Evolutionary conservation across 2,113 vertebrate genomes (phyloP).

Genomic region (Ancistrus triradiatus): DNA sequence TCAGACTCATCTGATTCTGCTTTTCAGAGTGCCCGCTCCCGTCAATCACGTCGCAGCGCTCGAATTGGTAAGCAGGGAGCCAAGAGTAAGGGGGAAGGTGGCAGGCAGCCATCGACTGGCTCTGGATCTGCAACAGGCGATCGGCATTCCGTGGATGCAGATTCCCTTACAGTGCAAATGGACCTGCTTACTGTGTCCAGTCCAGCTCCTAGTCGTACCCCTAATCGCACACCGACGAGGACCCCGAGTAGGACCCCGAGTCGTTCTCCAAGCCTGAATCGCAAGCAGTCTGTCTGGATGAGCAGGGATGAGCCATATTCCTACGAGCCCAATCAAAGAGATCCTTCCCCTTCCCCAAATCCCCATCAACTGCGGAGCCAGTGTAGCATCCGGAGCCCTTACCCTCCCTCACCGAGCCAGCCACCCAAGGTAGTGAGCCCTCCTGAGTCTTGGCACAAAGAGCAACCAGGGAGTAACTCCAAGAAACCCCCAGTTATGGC

Average conservation of each 20-base stretch:
- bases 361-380: slow-evolving; percentile 86
- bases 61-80: slow-evolving; percentile 83
- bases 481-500: slow-evolving; percentile 83
- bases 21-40: slow-evolving; percentile 92
- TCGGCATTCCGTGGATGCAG: slow-evolving; percentile 84
- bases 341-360: slow-evolving; percentile 69
- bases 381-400: slow-evolving; percentile 76
- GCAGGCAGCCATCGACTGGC: slow-evolving; percentile 51
- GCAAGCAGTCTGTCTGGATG: slow-evolving; percentile 83
- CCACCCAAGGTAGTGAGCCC: slow-evolving; percentile 60
- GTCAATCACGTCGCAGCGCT: slow-evolving; percentile 89
- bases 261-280: slow-evolving; percentile 83
- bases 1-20: slow-evolving; percentile 95
- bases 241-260: slow-evolving; percentile 69
- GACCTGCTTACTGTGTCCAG: slow-evolving; percentile 88
- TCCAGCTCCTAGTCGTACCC: slow-evolving; percentile 66
- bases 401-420: slow-evolving; percentile 61
- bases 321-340: slow-evolving; percentile 76
- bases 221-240: slow-evolving; percentile 68
- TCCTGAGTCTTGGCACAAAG: slow-evolving; percentile 84
- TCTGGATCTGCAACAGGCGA: slow-evolving; percentile 73
- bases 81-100: slow-evolving; percentile 59
- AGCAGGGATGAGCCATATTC: slow-evolving; percentile 89
- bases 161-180: slow-evolving; percentile 91
- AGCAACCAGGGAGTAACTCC: slow-evolving; percentile 74